Evolutionary conservation across 2,888 invertebrate species (phyloP).

Genomic region (Dasysyrphus tricinctus): DNA sequence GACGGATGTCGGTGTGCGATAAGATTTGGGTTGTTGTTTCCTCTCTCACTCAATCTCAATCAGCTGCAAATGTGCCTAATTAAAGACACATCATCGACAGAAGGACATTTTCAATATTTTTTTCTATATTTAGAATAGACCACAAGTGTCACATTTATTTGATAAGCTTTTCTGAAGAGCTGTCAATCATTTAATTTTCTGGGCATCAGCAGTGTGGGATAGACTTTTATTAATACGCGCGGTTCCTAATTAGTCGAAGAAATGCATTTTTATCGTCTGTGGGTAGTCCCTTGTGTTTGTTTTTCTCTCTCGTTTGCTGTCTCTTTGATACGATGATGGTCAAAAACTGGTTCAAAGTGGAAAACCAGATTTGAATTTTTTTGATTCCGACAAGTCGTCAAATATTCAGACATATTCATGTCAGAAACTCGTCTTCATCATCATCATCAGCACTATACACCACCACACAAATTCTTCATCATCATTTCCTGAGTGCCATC

Average conservation of each 20-base stretch:
- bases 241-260: conserved; percentile 51
- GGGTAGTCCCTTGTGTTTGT: conserved; percentile 27
- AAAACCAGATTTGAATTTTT: conserved; percentile 50
- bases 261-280: conserved; percentile 33
- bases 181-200: conserved; percentile 61
- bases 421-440: conserved; percentile 71
- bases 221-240: conserved; percentile 46
- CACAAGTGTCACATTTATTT: conserved; percentile 39
- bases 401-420: conserved; percentile 68
- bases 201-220: conserved; percentile 20
- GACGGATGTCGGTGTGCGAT: conserved; percentile 65
- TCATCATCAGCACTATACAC: conserved; percentile 29
- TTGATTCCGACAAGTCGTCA: conserved; percentile 67
- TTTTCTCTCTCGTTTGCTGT: background rate
- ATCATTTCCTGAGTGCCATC: conserved; percentile 28
- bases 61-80: background rate
- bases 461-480: conserved; percentile 14
- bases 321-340: background rate
- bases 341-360: conserved; percentile 29
- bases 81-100: background rate
- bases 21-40: conserved; percentile 32
- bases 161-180: conserved; percentile 50
- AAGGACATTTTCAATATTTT: conserved; percentile 37
- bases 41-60: background rate
- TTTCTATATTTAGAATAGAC: conserved; percentile 41